Evolutionary conservation across 2,888 invertebrate genomes (phyloP).

Genomic region (Oscheius sp.): DNA sequence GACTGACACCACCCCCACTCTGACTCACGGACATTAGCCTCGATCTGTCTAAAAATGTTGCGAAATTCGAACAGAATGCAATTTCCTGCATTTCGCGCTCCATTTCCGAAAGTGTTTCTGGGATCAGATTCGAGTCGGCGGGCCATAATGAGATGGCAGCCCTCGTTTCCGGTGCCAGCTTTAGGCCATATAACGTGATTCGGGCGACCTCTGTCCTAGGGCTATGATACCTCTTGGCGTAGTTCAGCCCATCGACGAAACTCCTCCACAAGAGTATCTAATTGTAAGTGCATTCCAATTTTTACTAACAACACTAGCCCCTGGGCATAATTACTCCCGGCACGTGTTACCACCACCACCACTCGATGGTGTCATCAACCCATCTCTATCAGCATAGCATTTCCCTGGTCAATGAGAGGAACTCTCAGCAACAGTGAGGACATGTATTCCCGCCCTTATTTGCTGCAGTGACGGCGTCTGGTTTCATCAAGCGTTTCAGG

Average conservation of each 20-base stretch:
- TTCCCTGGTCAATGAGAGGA: background rate
- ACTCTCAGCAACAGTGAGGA: background rate
- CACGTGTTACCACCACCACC: conserved; percentile 13
- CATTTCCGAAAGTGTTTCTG: conserved; percentile 31
- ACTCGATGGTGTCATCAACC: background rate
- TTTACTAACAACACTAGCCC: conserved; percentile 4
- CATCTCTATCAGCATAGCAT: background rate
- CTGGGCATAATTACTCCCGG: background rate
- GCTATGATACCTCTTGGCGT: conserved; percentile 27
- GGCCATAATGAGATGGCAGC: conserved; percentile 28
- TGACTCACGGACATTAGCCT: too few species aligned
- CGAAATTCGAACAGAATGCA: conserved; percentile 18
- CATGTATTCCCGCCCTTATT: conserved; percentile 20
- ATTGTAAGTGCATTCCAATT: conserved; percentile 10
- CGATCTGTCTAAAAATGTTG: background rate
- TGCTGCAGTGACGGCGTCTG: conserved; percentile 27
- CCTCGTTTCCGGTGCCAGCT: conserved; percentile 29
- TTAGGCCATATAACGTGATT: conserved; percentile 29
- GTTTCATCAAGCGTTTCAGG: conserved; percentile 29
- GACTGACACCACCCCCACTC: background rate
- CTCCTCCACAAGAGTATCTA: conserved; percentile 3
- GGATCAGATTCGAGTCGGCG: conserved; percentile 31
- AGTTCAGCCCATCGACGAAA: conserved; percentile 6
- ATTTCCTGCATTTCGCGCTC: conserved; percentile 27
- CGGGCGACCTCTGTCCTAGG: background rate